A percentile compares a stretch with the other conserved stretches of the same genome.
phyloP scores from a whole-genome alignment of 2,113 vertebrate species.

The Oryzias javanicus region DNA sequence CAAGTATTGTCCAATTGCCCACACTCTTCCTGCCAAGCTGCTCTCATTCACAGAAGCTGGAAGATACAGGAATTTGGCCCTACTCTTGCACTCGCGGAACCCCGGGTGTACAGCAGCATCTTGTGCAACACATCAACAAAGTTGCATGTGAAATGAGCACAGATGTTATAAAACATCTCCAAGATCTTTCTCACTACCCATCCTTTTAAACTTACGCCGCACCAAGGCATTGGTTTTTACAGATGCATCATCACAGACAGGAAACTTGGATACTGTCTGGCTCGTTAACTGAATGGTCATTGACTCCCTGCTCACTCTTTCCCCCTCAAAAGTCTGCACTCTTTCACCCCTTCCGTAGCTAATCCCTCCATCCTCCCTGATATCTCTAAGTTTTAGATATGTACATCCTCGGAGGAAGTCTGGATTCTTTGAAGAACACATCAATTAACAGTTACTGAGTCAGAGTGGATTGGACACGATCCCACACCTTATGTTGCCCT shows the following conservation, averaged over 20 bases:
- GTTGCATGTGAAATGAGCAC: constrained; percentile 41
- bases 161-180: too few relatives aligned
- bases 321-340: constrained; percentile 52
- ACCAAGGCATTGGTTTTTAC: constrained; percentile 18
- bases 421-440: constrained; percentile 17
- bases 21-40: constrained; percentile 70
- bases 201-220: neutral
- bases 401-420: constrained; percentile 34
- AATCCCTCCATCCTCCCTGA: constrained; percentile 53
- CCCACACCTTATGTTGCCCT: too few relatives aligned
- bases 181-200: neutral
- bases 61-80: constrained; percentile 69
- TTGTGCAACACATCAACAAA: constrained; percentile 54
- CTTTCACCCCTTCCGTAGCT: constrained; percentile 40
- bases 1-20: constrained; percentile 77
- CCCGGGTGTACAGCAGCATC: constrained; percentile 45
- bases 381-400: constrained; percentile 38
- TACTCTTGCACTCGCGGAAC: constrained; percentile 62
- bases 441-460: constrained; percentile 32
- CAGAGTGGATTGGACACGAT: neutral
- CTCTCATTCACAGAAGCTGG: constrained; percentile 71
- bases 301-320: constrained; percentile 54
- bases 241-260: constrained; percentile 46
- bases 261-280: constrained; percentile 44
- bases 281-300: constrained; percentile 62